Evolutionary conservation across 2,888 invertebrate genomes (phyloP), one percentile per base, ranked within the genome.

Genomic region (Gortyna flavago): DNA sequence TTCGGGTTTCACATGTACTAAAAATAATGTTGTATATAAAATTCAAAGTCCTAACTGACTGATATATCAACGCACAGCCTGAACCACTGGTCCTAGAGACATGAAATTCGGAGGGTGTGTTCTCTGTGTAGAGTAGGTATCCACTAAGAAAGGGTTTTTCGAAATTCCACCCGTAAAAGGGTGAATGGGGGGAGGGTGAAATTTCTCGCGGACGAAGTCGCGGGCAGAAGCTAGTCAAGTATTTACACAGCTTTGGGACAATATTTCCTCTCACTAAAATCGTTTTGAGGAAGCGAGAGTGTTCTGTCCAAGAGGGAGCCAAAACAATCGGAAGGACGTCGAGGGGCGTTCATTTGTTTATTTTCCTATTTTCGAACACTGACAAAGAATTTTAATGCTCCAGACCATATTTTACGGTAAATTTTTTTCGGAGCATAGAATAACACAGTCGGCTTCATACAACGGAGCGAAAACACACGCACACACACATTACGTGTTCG

Each of bases 291-390:
- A 77, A 70, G 44, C 61, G 35, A 64, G 73, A 80, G 71, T 77
- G 74, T 73, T 80, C 75, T 75, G 54, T 80, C 29, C 67, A n/a
- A 51, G 57, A 72, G 72, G n/a, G 41, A n/a, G 72, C 70, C 72
- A 72, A 75, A 84, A 75, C 64, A 74, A 76, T 57, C 44, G 67
- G 64, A 64, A 51, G 65, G 65, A 80, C 38, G 62, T 51, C 54
- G 13, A 86, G 75, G 62, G 67, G 59, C 57, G 29, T 83, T 86
- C 84, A 80, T 80, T 80, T 68, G 75, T 83, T 77, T 86, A 80
- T 84, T 77, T 80, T 80, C 77, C 54, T 67, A 73, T 77, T 84
- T 77, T 29, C 35, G 59, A 75, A 71, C 18, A 64, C 72, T 72
- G 76, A 74, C 80, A 69, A 61, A 72, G 44, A 83, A 70, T 72